Percentiles rank a stretch among this genome's conserved stretches.
phyloP scores from a whole-genome alignment of 2,797 vertebrate species.

The Enteromius afrohamiltoni region DNA sequence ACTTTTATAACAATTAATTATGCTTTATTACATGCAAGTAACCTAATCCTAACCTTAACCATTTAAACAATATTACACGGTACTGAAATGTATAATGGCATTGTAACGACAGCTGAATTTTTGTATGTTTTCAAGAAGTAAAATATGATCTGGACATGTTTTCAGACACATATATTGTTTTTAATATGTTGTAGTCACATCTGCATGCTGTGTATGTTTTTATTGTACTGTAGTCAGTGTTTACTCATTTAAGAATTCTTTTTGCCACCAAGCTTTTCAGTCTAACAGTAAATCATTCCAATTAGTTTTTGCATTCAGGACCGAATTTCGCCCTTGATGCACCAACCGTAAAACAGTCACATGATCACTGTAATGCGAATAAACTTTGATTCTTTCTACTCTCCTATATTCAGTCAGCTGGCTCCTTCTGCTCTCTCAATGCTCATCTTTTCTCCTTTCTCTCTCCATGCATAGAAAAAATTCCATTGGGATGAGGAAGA shows the following conservation, averaged over 20 bases:
- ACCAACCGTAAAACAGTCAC: neutral
- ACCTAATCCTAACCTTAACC: neutral
- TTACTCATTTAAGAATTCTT: neutral
- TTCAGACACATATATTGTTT: neutral
- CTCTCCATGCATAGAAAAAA: constrained; percentile 81
- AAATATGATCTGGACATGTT: neutral
- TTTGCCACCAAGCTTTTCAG: neutral
- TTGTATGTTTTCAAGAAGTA: neutral
- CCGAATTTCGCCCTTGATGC: neutral
- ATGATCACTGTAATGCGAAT: neutral
- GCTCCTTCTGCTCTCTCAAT: constrained; percentile 66
- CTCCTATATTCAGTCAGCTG: constrained; percentile 52
- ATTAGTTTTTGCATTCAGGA: neutral
- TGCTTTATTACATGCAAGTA: neutral
- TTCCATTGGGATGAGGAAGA: constrained; percentile 85
- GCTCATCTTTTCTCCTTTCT: constrained; percentile 71
- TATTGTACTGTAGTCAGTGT: neutral
- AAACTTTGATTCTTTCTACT: constrained; percentile 1
- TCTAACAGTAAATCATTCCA: neutral
- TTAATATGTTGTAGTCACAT: neutral
- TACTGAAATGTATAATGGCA: neutral
- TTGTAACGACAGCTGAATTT: neutral
- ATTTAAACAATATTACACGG: neutral
- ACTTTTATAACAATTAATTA: neutral
- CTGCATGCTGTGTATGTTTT: neutral